Evolutionary conservation across 2,888 invertebrate genomes (phyloP), one percentile per base, ranked within the genome.

Genomic region (Ectemnius cavifrons): DNA sequence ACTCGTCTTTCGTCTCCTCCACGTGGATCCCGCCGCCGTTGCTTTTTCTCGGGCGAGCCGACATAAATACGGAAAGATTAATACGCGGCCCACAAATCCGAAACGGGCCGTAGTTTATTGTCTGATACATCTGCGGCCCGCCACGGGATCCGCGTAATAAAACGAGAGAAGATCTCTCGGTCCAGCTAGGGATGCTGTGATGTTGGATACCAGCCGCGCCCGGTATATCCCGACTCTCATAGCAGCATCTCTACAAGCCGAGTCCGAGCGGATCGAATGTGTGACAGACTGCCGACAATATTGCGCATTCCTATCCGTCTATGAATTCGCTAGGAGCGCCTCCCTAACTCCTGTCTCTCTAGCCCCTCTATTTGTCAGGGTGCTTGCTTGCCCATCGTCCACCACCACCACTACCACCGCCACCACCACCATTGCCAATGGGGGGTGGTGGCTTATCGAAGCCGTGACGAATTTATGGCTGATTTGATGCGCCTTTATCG

Each of bases 201-300:
- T 23, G 23, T 23, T 23, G 23, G 23, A 23, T 23, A 23, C 23
- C 23, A 23, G 3, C 23, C 23, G 23, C 23, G 3, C 3, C 23
- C 3, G 23, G 23, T 23, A 23, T 23, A 23, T 23, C 23, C 23
- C 23, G 3, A 23, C 23, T 23, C 23, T 23, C 23, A 3, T 23
- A 3, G 23, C 23, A 23, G 23, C 23, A 23, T 23, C 23, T 23
- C 23, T 23, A 23, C 23, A 23, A 37, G 37, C 59, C 59, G 46
- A 46, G 60, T 52, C 67, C 68, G 61, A 76, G 75, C 88, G 88
- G 84, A 87, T 88, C 90, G 89, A 90, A 90, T 89, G 86, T 87
- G 89, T 89, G 89, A 89, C 89, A 87, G 86, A 90, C 85, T 86
- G 86, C 87, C 82, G 83, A 82, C 86, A 86, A 88, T 89, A 89